These are phyloP conservation scores for Natator depressus DNA, from an alignment of 2,113 vertebrate genomes.

Conservation along the genomic window DNA sequence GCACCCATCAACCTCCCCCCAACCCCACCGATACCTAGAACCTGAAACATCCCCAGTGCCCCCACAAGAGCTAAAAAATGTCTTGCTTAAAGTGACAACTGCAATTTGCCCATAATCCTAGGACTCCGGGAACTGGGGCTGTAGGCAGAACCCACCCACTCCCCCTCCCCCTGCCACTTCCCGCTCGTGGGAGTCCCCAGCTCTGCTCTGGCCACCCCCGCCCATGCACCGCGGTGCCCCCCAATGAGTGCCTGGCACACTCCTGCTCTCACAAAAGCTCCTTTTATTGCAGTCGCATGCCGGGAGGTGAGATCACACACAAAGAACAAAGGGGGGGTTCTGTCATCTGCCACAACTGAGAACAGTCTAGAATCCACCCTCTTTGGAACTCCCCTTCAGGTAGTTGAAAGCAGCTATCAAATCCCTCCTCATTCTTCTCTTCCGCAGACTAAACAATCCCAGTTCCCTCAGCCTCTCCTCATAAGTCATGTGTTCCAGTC, in stretches of 20 bases:
- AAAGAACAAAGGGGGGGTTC: background rate
- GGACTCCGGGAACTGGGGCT: background rate
- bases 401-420: too few relatives aligned
- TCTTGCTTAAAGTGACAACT: too few relatives aligned
- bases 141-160: background rate
- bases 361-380: too few relatives aligned
- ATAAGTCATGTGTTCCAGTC: too few relatives aligned
- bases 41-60: background rate
- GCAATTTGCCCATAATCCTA: background rate
- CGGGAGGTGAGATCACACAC: background rate
- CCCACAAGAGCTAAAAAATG: too few relatives aligned
- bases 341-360: too few relatives aligned
- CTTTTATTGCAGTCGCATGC: background rate
- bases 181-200: too few relatives aligned
- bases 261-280: background rate
- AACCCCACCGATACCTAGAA: background rate
- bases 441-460: too few relatives aligned
- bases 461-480: too few relatives aligned
- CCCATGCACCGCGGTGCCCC: background rate
- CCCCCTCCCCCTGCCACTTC: too few relatives aligned
- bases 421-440: too few relatives aligned
- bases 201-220: background rate
- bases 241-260: background rate
- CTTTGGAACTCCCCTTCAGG: too few relatives aligned
- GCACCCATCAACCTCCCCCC: background rate